Conservation (phyloP, 2,113 vertebrate species). For the Varanus salvator region DNA sequence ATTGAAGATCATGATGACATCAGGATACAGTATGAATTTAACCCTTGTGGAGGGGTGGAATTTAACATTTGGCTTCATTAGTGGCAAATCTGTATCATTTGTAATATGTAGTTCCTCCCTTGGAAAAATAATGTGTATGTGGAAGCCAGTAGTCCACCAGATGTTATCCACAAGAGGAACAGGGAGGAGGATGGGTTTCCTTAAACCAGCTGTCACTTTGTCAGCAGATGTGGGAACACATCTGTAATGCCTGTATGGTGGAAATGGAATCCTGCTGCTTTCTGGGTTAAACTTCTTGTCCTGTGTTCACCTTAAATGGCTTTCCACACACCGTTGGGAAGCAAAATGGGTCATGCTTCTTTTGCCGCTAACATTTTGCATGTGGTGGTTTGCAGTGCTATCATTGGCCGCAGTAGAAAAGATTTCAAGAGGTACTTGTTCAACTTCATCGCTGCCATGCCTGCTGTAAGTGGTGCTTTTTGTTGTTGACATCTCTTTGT, state of each 20-base stretch:
- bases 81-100: not conserved
- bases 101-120: not conserved
- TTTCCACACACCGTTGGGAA: not conserved
- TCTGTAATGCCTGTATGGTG: not conserved
- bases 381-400: constrained; percentile 94
- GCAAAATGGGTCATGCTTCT: constrained; percentile 53
- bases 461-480: constrained; percentile 92
- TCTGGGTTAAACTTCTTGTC: not conserved
- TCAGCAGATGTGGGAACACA: not conserved
- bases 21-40: not conserved
- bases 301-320: not conserved
- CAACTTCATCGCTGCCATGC: constrained; percentile 98
- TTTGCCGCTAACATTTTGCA: constrained; percentile 78
- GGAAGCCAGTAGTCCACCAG: not conserved
- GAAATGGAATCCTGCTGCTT: not conserved
- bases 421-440: constrained; percentile 96
- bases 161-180: not conserved
- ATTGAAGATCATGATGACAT: not conserved
- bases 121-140: not conserved
- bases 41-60: not conserved
- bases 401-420: constrained; percentile 94
- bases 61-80: not conserved
- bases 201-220: not conserved
- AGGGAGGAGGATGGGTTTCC: constrained; percentile 6
- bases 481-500: constrained; percentile 35